phyloP scores from a whole-genome alignment of 2,113 vertebrate species.

The Hyperopisus bebe region DNA sequence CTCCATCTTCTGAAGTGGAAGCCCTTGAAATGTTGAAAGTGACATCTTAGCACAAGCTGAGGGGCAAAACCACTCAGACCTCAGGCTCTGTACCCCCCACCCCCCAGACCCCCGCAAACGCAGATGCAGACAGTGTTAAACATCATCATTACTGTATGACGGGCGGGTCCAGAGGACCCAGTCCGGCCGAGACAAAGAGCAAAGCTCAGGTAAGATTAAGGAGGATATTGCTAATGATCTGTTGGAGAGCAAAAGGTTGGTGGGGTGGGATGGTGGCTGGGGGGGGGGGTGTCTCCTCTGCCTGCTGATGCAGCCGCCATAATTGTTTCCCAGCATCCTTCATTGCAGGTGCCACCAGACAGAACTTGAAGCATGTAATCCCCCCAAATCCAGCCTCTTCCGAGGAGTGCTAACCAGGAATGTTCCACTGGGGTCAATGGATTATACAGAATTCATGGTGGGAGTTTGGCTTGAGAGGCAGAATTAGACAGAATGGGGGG shows the following conservation, averaged over 20 bases:
- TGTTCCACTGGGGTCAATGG: slow-evolving; percentile 58
- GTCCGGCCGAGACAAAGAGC: slow-evolving; percentile 12
- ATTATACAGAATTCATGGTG: slow-evolving; percentile 63
- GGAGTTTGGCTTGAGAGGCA: slow-evolving; percentile 62
- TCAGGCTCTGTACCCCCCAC: slow-evolving; percentile 38
- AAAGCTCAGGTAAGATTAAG: slow-evolving; percentile 34
- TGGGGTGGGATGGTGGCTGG: slow-evolving; percentile 11
- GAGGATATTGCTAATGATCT: slow-evolving; percentile 20
- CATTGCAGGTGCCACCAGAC: slow-evolving; percentile 61
- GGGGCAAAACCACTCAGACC: slow-evolving; percentile 53
- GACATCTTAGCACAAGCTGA: slow-evolving; percentile 67
- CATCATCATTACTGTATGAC: slow-evolving; percentile 6
- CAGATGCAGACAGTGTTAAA: background rate
- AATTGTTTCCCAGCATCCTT: slow-evolving; percentile 40
- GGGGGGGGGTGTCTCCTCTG: slow-evolving; percentile 21
- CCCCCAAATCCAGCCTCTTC: slow-evolving; percentile 64
- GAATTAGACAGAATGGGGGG: slow-evolving; percentile 55
- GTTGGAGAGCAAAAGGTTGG: slow-evolving; percentile 27
- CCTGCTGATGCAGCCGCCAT: slow-evolving; percentile 28
- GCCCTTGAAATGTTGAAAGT: slow-evolving; percentile 72
- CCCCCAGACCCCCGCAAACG: slow-evolving; percentile 24
- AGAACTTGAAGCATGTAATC: slow-evolving; percentile 67
- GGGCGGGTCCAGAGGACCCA: slow-evolving; percentile 24
- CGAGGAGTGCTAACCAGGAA: slow-evolving; percentile 60
- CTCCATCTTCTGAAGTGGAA: slow-evolving; percentile 66